Evolutionary conservation across 2,113 vertebrate species (phyloP).

Genomic region (Lonchura striata): DNA sequence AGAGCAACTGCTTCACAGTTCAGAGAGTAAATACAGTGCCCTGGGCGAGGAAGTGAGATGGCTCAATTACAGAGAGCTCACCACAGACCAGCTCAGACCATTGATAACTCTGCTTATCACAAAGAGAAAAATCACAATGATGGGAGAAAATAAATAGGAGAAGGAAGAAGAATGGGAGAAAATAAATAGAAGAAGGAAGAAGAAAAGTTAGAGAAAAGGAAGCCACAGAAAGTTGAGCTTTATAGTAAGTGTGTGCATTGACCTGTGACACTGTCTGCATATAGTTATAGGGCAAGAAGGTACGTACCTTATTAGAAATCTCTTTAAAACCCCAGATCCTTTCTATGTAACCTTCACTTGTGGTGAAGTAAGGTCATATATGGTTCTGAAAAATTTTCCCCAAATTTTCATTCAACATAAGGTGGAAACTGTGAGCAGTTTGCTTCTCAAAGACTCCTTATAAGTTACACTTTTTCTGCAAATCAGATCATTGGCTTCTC

Average conservation of each 20-base stretch:
- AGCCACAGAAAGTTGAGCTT: neutral
- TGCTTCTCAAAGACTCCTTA: neutral
- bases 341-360: neutral
- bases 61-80: neutral
- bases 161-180: neutral
- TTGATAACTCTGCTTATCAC: neutral
- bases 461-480: neutral
- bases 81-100: neutral
- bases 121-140: neutral
- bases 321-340: neutral
- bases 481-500: neutral
- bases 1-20: neutral
- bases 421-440: neutral
- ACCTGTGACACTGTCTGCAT: neutral
- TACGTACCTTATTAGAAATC: neutral
- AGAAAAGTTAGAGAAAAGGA: neutral
- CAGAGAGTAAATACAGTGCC: neutral
- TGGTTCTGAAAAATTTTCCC: neutral
- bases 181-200: neutral
- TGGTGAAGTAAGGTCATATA: neutral
- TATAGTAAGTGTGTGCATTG: neutral
- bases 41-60: neutral
- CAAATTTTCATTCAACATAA: neutral
- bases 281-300: neutral
- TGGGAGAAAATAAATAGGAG: neutral